A percentile compares a stretch with the other conserved stretches of the same genome.
phyloP scores from a whole-genome alignment of 1,140 invertebrate genomes.

The Kradibia gibbosae region DNA sequence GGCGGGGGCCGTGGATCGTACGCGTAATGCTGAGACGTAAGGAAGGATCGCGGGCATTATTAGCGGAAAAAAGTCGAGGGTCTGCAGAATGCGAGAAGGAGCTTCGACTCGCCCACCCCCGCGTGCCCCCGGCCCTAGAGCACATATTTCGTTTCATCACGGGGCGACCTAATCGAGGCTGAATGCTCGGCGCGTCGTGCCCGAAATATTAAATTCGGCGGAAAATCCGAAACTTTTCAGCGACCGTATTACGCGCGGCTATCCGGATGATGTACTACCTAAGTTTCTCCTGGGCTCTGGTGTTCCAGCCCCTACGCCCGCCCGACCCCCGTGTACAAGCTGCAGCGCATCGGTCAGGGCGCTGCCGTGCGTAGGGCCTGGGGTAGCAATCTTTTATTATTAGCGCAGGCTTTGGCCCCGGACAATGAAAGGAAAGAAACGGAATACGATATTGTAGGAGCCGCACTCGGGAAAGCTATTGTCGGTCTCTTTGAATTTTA shows the following conservation, averaged over 20 bases:
- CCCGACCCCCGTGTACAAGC: conserved; percentile 47
- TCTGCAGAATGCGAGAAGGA: background rate
- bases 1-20: too few species aligned
- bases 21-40: background rate
- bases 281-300: conserved; percentile 61
- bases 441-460: conserved; percentile 73
- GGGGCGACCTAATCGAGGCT: conserved; percentile 41
- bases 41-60: background rate
- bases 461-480: conserved; percentile 68
- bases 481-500: conserved; percentile 75
- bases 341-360: too few species aligned
- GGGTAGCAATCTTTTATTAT: conserved; percentile 74
- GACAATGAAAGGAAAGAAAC: conserved; percentile 74
- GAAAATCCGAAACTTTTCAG: conserved; percentile 68
- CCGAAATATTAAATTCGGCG: conserved; percentile 68
- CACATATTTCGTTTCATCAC: conserved; percentile 44
- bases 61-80: background rate
- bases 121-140: background rate
- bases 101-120: background rate
- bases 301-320: conserved; percentile 49
- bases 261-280: conserved; percentile 70
- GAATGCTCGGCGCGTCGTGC: conserved; percentile 51
- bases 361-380: too few species aligned
- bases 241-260: conserved; percentile 62
- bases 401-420: conserved; percentile 72